Base-by-base conservation (phyloP, 2,113 vertebrate genomes). In the Hypomesus transpacificus region DNA sequence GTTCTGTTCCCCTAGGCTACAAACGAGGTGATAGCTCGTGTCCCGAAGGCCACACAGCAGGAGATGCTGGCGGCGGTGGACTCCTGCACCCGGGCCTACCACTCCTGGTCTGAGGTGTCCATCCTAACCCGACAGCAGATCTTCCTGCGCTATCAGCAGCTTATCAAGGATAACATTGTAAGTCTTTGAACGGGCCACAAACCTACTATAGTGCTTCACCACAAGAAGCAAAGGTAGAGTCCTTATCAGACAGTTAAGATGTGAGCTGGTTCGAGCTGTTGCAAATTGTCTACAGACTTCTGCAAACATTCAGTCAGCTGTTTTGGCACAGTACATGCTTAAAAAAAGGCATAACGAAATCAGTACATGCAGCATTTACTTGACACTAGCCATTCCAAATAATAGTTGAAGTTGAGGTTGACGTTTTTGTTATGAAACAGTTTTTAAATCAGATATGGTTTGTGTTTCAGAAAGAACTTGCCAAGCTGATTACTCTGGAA, bases 141-240 rank as follows among this genome's bases (percentile, higher is more conserved):
- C 81, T 95, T 99, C 63, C 91, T 99, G 34, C 94, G 94, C 71
- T 98, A 98, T 82, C 97, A 98, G 78, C 95, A 95, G 71, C 94
- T 99, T 71, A 98, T 99, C 91, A 99, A 98, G 86, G 95, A 98
- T 79, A 98, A 99, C 83, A 92, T 97, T 92, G 97, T 98, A 89
- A 94, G 94, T 85, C 66, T 67, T 6, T 20, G 9, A 20, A 26
- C 69, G 8, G 69, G 69, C 52, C 14, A 69, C 56, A 3, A 64
- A 8, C 39, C 28, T 50, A 4, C 22, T 59, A 26, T 14, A 46
- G 22, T 26, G 11, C 34, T 13, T 22, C 7, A 24, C 8, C 20
- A 13, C 39, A 16, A 4, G 50, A 52, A 66, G 50, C 50, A 52
- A 52, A 22, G 21, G 39, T 65, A 52, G 51, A 11, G 18, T 22